phyloP scores from a whole-genome alignment of 2,888 invertebrate genomes.

The Patella depressa region DNA sequence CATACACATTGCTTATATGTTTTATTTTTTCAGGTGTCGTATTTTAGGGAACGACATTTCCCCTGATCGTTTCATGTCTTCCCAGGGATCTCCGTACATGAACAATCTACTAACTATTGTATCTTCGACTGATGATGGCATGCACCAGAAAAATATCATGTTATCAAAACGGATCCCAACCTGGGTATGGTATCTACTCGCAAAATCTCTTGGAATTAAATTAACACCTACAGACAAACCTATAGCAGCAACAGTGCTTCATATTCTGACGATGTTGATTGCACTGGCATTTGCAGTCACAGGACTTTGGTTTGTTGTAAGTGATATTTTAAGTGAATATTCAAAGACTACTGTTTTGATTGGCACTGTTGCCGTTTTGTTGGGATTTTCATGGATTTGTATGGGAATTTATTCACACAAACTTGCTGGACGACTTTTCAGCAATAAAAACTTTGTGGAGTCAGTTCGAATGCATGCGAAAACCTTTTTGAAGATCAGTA shows the following conservation, averaged over 20 bases:
- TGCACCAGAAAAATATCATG: constrained; percentile 31
- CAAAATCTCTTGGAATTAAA: constrained; percentile 64
- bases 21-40: not conserved
- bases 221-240: constrained; percentile 53
- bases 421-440: constrained; percentile 69
- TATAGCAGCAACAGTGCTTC: constrained; percentile 60
- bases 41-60: not conserved
- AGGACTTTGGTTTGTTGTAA: constrained; percentile 62
- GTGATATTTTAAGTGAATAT: constrained; percentile 64
- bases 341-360: constrained; percentile 66
- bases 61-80: constrained; percentile 17
- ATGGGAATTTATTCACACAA: constrained; percentile 71
- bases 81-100: constrained; percentile 25
- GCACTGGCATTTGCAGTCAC: constrained; percentile 60
- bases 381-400: constrained; percentile 68
- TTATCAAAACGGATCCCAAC: constrained; percentile 64
- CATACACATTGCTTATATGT: no score
- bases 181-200: constrained; percentile 68
- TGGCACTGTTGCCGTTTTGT: constrained; percentile 65
- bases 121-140: constrained; percentile 26
- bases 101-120: constrained; percentile 11
- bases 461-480: constrained; percentile 71
- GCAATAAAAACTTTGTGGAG: constrained; percentile 67
- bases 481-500: constrained; percentile 71
- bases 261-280: constrained; percentile 58